These are phyloP conservation scores for Polydrusus cervinus DNA, from an alignment of 2,888 invertebrate species.

Conservation along the genomic window DNA sequence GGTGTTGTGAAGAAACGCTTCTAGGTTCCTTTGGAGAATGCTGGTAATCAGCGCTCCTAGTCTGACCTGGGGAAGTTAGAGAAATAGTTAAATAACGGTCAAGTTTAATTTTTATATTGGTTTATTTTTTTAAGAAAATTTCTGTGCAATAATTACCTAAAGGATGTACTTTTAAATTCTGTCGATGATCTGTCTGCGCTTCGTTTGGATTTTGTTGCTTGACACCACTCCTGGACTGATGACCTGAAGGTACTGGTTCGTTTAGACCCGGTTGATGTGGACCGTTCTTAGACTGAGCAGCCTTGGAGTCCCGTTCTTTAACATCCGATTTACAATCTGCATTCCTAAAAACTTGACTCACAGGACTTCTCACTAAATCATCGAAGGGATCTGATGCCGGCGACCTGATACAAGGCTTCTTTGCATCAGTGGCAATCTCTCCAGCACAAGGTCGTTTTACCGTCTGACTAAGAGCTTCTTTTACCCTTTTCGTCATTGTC, in stretches of 20 bases:
- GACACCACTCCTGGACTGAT: no score
- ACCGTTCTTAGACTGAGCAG: no score
- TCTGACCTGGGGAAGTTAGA: not conserved
- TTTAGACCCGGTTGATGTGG: no score
- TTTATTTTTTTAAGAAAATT: no score
- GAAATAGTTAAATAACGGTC: no score
- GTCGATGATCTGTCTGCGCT: no score
- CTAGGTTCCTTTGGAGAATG: not conserved
- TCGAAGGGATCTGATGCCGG: not conserved
- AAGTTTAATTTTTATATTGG: no score
- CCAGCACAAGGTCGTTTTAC: not conserved
- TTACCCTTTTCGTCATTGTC: not conserved
- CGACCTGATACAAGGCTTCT: not conserved
- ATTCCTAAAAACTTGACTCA: not conserved
- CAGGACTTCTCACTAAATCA: conserved; percentile 1
- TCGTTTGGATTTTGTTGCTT: no score
- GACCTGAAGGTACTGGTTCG: no score
- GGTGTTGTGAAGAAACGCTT: not conserved
- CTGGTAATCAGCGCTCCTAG: not conserved
- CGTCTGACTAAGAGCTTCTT: not conserved
- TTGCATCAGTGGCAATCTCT: not conserved
- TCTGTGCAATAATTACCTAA: no score
- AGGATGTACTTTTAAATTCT: no score
- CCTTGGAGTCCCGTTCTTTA: not conserved
- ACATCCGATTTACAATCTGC: not conserved